Evolutionary conservation across 2,113 vertebrate genomes (phyloP).

Genomic region (Ellobius talpinus): DNA sequence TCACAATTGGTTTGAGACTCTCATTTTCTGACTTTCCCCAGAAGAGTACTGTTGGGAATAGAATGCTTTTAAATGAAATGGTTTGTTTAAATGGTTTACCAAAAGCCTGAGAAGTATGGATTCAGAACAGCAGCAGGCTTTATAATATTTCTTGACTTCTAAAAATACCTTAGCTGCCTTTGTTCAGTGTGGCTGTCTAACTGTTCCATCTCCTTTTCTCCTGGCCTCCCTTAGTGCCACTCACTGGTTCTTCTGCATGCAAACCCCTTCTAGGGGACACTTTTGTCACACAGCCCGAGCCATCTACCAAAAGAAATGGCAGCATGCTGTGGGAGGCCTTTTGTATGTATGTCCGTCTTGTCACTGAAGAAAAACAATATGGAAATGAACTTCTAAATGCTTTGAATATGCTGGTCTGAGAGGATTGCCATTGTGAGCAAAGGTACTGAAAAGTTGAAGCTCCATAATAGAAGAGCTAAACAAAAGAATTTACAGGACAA

Average conservation of each 20-base stretch:
- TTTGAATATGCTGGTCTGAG: no score
- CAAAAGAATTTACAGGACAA: no score
- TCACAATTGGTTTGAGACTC: background rate
- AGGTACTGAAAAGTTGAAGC: background rate
- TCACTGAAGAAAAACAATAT: background rate
- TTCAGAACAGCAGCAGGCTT: background rate
- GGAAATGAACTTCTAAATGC: background rate
- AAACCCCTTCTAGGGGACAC: background rate
- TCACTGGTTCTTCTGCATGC: no score
- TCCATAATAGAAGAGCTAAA: background rate
- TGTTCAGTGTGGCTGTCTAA: background rate
- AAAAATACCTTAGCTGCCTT: background rate
- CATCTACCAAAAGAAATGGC: background rate
- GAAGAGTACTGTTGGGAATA: background rate
- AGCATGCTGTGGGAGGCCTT: background rate
- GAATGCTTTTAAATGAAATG: background rate
- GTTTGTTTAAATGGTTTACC: background rate
- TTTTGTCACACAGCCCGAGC: background rate
- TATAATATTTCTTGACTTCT: background rate
- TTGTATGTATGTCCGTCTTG: no score
- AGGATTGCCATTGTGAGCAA: background rate
- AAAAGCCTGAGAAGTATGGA: accelerated
- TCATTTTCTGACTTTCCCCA: background rate
- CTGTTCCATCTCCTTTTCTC: background rate
- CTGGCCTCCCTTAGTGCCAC: background rate